Base-by-base conservation (phyloP, 2,797 vertebrate species). In the Uromys caudimaculatus region DNA sequence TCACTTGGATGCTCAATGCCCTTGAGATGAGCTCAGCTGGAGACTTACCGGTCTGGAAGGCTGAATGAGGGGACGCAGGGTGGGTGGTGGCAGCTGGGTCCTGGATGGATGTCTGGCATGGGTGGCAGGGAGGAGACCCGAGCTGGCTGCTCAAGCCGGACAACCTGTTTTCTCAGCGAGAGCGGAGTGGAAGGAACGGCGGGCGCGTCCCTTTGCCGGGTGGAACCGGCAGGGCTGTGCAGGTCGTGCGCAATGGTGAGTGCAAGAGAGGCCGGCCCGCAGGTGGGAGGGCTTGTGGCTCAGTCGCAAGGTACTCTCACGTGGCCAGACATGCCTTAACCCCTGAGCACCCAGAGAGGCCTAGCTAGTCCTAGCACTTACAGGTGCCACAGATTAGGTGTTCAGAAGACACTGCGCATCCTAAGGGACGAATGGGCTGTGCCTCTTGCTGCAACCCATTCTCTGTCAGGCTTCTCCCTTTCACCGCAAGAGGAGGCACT, bases 241-340 rank as follows among this genome's bases (percentile, higher is more conserved):
- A 8, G 9, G 52, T 35, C 23, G 23, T 52, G 60, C 41, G 50
- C 82, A 9, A 23, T 69, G 44, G 85, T 1, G 1, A 69, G 44
- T 24, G 83, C 75, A 35, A 14, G 60, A 19, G 60, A 86, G 94
- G 29, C 89, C 16, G 24, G 50, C 4, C 41, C 3, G 47, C 82
- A 54, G 44, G 83, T 64, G 32, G 84, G 73, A 21, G 97, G 96
- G 96, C 13, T 87, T 91, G 93, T 13, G 93, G 67, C 93, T 94
- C 77, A 97, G 95, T 95, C 32, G 95, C 94, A 96, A 97, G 95
- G 96, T 92, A 73, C 60, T 29, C 93, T 95, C 96, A 97, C 89
- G 95, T 97, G 96, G 97, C 79, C 94, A 84, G 89, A 2, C 41
- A 71, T 41, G 79, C 87, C 94, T 98, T 98, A 98, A 98, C 97